Evolutionary conservation across 2,113 vertebrate species (phyloP), one percentile per base, ranked within the genome.

Genomic region (Sylvicapra grimmia): DNA sequence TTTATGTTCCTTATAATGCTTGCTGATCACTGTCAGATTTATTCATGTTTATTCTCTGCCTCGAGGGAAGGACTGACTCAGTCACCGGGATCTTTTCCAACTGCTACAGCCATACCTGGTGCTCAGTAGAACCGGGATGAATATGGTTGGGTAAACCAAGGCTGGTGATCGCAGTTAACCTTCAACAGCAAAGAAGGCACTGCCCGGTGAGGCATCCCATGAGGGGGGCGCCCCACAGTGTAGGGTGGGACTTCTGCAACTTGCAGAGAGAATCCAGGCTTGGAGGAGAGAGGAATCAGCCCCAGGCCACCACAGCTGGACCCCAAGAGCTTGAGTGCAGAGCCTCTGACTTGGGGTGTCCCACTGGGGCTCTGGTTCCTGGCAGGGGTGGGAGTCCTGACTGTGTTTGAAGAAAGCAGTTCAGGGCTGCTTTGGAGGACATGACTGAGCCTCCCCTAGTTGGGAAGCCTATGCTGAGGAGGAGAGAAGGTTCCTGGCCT

Each of bases 191-290:
- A 53, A 3, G 12, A 10, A 44, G 47, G 16, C 61, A 1, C 23
- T 5, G 25, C 29, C 86, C 5, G 3, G 19, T 3, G 14, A 1
- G 6, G 27, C 0, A 0, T 36, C 33, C 36, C 47, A 11, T 3
- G 1, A 1, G 0, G 18, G 18, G 18, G 29, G 9, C 1, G 3
- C 68, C 10, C 23, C 7, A 4, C 77, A 6, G n/a, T 3, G n/a
- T 33, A 2, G 12, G 47, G 19, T 5, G 23, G 13, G 21, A 5
- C 75, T 40, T 53, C 49, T 33, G 29, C 11, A 6, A 29, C 63
- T 8, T 58, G 56, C 54, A 8, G 5, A 47, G 53, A 47, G 29
- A 36, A 12, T 4, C 5, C 7, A 0, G 58, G 44, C 8, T 33
- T 54, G 15, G 44, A 21, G 13, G 15, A 47, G 63, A 31, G 7